Evolutionary conservation across 2,797 vertebrate species (phyloP), one percentile per base, ranked within the genome.

Genomic region (Neoniphon sammara): DNA sequence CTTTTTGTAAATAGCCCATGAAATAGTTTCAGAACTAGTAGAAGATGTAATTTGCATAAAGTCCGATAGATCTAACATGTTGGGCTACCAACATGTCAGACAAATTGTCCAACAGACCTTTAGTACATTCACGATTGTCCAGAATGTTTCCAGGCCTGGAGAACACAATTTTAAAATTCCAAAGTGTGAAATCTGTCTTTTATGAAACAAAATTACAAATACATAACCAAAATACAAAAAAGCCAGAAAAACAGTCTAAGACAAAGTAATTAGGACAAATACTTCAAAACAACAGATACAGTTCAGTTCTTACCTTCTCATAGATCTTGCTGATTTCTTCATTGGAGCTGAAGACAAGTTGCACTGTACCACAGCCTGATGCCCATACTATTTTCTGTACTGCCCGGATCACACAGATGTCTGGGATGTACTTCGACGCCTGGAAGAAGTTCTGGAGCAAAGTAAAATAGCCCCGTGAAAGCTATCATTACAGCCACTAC

Each of bases 261-360:
- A 42, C 4, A 14, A 44, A 44, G 42, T 44, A 44, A 15, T 17
- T 1, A 15, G 42, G 42, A 17, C 12, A 44, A 39, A 39, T 7
- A 11, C 8, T 39, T 39, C 11, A 39, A 39, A 20, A n/a, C 18
- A 56, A 34, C 15, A 44, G 39, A 42, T 12, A 15, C 1, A 39
- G 7, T n/a, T 21, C n/a, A 52, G 30, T 2, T 34, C 18, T 92
- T 91, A 99, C 98, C 96, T 99, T 99, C 80, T 99, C 98, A 50
- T 99, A 99, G 88, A 99, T 97, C 93, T 98, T 98, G 94, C 96
- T 98, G n/a, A 99, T 97, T 88, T 99, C 98, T 72, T 99, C 98
- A 92, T 98, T 99, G 0, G 97, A 96, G 86, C 97, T 98, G 92
- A 99, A 99, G 73, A 99, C 97, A 15, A 98, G 94, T 82, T 99